Evolutionary conservation across 2,888 invertebrate genomes (phyloP), one percentile per base, ranked within the genome.

Genomic region (Drosophila pullipes): DNA sequence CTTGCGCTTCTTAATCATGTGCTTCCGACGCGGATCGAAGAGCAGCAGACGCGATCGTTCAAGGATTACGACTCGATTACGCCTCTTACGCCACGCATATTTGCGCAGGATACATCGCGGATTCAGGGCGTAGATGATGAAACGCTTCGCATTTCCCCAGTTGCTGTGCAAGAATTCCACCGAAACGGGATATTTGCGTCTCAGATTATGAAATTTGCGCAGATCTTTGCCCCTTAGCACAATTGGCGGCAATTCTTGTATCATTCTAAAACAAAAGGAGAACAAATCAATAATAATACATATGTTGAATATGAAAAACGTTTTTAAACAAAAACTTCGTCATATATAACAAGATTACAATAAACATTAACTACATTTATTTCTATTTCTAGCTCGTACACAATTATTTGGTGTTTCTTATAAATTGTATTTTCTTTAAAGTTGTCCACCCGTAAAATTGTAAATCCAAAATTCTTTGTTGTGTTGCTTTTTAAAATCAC

Each of bases 161-260:
- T 93, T 93, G 4, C 75, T 74, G 1, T 78, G 73, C 4, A 93
- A 71, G 60, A 92, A 92, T 4, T 76, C 67, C 3, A 73, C 31
- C 0, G 92, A 91, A 13, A 93, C 92, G 13, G 91, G 90, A 76
- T 90, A 92, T 73, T 90, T 92, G 3, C 86, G 85, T 50, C 86
- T 85, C 1, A 92, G 68, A 9, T 78, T 76, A 0, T 67, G 77
- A 69, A 87, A 92, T 75, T 84, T 85, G 3, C 67, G 78, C 63
- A 86, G 64, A 58, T 89, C 75, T 49, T 78, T 85, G 55, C 82
- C 76, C 13, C 79, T 81, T 0, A 92, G 35, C 62, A 73, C 52
- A 4, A 87, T 83, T 10, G 74, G 85, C 0, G 78, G 76, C 66
- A 87, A 54, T 33, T 83, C 75, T 41, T 31, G 69, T 33, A 41